These are phyloP conservation scores for Drosophila pandora DNA, from an alignment of 1,140 invertebrate genomes.

Conservation along the genomic window DNA sequence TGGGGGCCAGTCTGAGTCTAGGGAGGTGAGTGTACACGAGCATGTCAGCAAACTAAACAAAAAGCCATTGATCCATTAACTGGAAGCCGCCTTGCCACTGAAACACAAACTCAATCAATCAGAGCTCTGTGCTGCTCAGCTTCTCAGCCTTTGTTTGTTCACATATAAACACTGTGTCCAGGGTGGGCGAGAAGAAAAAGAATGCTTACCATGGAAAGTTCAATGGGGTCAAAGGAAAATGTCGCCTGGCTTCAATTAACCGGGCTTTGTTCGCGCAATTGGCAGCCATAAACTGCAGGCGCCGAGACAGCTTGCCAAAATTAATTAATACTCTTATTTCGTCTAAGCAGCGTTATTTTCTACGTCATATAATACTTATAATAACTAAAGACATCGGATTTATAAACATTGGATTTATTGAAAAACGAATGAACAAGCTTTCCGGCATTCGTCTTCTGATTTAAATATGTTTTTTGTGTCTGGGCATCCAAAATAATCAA, in stretches of 20 bases:
- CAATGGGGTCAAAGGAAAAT: slow-evolving; percentile 23
- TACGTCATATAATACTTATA: not conserved
- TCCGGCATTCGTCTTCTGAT: not conserved
- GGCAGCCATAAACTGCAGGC: slow-evolving; percentile 39
- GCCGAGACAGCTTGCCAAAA: slow-evolving; percentile 4
- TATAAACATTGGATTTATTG: no score
- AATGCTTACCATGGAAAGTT: not conserved
- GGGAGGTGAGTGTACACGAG: slow-evolving; percentile 18
- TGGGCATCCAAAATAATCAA: not conserved
- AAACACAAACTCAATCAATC: slow-evolving; percentile 62
- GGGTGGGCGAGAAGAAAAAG: not conserved
- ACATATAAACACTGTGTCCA: slow-evolving; percentile 9
- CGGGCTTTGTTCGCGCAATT: slow-evolving; percentile 31
- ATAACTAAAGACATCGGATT: not conserved
- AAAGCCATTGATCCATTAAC: slow-evolving; percentile 50
- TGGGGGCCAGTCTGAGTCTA: no score
- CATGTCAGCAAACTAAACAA: slow-evolving; percentile 25
- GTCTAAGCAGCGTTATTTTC: slow-evolving; percentile 13
- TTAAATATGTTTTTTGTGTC: not conserved
- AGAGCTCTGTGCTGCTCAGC: slow-evolving; percentile 11
- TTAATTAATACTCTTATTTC: slow-evolving; percentile 35
- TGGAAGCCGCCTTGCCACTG: slow-evolving; percentile 25
- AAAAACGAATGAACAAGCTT: not conserved
- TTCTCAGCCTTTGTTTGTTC: slow-evolving; percentile 31
- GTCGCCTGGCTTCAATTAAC: slow-evolving; percentile 47